These are phyloP conservation scores for Tiliacea citrago DNA, from an alignment of 2,888 invertebrate genomes.

Conservation along the genomic window DNA sequence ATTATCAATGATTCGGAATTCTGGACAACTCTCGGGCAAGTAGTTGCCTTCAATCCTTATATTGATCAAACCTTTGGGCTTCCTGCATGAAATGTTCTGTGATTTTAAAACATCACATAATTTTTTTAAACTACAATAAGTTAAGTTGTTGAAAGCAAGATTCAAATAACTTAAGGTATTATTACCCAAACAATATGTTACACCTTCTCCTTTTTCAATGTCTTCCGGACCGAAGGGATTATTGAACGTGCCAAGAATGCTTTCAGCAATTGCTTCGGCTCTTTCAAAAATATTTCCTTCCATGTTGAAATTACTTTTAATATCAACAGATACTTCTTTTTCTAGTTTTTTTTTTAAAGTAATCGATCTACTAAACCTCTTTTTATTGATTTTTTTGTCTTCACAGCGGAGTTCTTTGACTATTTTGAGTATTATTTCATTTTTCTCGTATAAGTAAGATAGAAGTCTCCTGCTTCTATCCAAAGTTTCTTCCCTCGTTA, in stretches of 20 bases:
- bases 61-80: constrained; percentile 19
- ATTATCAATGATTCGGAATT: constrained; percentile 4
- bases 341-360: constrained; percentile 60
- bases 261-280: constrained; percentile 69
- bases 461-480: constrained; percentile 54
- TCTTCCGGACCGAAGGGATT: constrained; percentile 72
- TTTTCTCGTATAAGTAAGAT: constrained; percentile 70
- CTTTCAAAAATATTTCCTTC: constrained; percentile 59
- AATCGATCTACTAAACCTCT: constrained; percentile 50
- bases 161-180: constrained; percentile 76
- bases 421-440: constrained; percentile 60
- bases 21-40: background rate
- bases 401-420: constrained; percentile 67
- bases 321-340: constrained; percentile 40
- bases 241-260: constrained; percentile 66
- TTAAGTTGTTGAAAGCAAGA: constrained; percentile 77
- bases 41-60: constrained; percentile 25
- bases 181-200: constrained; percentile 75
- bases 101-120: constrained; percentile 70
- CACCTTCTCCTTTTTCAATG: constrained; percentile 61
- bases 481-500: constrained; percentile 69
- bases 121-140: constrained; percentile 71
- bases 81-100: constrained; percentile 65
- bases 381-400: constrained; percentile 63
- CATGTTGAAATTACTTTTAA: background rate